Conservation (phyloP, 2,888 invertebrate species). For the Orthosia gracilis region DNA sequence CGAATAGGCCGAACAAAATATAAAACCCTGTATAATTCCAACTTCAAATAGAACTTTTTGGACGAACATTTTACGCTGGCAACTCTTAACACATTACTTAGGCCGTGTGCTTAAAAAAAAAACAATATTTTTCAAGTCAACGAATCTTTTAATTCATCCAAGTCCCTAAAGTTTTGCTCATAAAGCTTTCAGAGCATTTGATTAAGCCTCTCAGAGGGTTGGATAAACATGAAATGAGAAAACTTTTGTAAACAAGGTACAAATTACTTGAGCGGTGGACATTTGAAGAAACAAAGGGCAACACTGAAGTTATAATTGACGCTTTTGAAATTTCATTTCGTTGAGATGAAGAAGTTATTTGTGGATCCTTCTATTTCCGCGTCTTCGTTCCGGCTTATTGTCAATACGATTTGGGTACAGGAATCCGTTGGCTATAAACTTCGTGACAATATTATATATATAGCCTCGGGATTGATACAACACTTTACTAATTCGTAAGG, state of each 20-base stretch:
- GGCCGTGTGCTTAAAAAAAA: constrained; percentile 44
- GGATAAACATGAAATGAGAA: constrained; percentile 78
- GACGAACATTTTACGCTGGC: constrained; percentile 14
- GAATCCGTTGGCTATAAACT: neutral
- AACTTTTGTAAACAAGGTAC: constrained; percentile 75
- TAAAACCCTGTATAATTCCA: constrained; percentile 3
- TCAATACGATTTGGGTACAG: constrained; percentile 26
- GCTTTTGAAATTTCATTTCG: constrained; percentile 66
- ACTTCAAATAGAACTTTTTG: constrained; percentile 28
- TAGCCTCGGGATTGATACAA: too few relatives aligned
- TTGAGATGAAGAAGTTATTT: constrained; percentile 53
- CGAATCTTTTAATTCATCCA: constrained; percentile 70
- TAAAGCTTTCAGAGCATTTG: constrained; percentile 77
- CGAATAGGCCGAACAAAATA: neutral
- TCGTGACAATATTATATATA: neutral
- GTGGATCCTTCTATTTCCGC: constrained; percentile 13
- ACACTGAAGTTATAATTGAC: constrained; percentile 70
- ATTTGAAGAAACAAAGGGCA: constrained; percentile 70
- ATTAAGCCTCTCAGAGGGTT: constrained; percentile 75
- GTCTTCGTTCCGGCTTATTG: constrained; percentile 7
- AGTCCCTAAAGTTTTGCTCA: constrained; percentile 72
- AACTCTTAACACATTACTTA: constrained; percentile 44
- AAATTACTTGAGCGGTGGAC: constrained; percentile 74
- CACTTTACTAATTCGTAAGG: neutral
- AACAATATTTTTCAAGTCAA: constrained; percentile 58